Percentiles rank a stretch among this genome's conserved stretches.
These are phyloP conservation scores for Hermaeophaga mercurialis DNA, from an alignment of 2,888 invertebrate genomes.

Conservation along the genomic window DNA sequence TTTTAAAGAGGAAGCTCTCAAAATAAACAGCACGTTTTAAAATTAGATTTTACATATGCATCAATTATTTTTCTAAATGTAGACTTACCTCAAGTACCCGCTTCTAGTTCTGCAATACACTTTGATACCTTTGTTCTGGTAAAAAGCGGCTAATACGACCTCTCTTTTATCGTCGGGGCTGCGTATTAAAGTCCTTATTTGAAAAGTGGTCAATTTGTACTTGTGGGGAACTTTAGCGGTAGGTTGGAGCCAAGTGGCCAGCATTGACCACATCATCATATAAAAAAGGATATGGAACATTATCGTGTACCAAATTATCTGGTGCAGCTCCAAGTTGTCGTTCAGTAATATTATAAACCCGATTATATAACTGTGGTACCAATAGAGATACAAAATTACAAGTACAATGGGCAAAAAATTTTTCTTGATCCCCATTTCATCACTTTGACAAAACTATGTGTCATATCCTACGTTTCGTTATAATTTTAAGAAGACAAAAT, in stretches of 20 bases:
- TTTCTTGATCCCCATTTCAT: neutral
- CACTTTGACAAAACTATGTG: neutral
- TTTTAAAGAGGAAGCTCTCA: no score
- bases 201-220: constrained; percentile 9
- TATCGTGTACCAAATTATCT: neutral
- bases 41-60: no score
- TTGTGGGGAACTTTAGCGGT: constrained; percentile 4
- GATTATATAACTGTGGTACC: constrained; percentile 17
- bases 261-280: constrained; percentile 16
- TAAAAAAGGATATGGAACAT: constrained; percentile 10
- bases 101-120: constrained; percentile 5
- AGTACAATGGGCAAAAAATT: constrained; percentile 12
- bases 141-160: constrained; percentile 7
- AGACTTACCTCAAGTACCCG: constrained; percentile 8
- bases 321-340: neutral
- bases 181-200: constrained; percentile 10
- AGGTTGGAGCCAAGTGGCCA: constrained; percentile 17
- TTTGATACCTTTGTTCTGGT: constrained; percentile 11
- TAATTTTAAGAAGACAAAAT: no score
- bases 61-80: neutral
- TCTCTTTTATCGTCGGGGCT: constrained; percentile 11
- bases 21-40: no score
- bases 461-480: neutral
- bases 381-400: neutral
- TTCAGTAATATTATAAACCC: constrained; percentile 6